Percentiles rank a stretch among this genome's conserved stretches.
Evolutionary conservation across 1,140 invertebrate species (phyloP).

Genomic region (Leptoteleia sp.): DNA sequence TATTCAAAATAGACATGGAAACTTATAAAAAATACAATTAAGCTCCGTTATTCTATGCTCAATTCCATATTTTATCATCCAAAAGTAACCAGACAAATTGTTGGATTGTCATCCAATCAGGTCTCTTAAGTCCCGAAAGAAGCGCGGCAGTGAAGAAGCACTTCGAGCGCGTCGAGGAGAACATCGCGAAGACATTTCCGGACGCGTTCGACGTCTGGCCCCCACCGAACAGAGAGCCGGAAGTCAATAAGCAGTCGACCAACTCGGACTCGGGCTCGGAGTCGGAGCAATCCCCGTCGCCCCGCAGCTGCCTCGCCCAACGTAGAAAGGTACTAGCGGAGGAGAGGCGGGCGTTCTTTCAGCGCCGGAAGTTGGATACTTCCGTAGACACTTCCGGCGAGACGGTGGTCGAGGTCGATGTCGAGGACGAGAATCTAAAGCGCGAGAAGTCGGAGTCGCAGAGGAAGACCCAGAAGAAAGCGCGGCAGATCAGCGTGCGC

Average conservation of each 20-base stretch:
- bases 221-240: constrained; percentile 20
- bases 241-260: constrained; percentile 47
- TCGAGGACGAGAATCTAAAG: constrained; percentile 54
- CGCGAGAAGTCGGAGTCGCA: constrained; percentile 5
- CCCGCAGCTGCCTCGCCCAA: constrained; percentile 35
- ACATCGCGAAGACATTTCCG: constrained; percentile 54
- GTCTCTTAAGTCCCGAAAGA: constrained; percentile 68
- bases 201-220: constrained; percentile 55
- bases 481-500: constrained; percentile 75
- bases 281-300: constrained; percentile 66
- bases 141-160: constrained; percentile 55
- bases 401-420: constrained; percentile 66
- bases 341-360: constrained; percentile 76
- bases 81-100: too few relatives aligned
- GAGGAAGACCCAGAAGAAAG: constrained; percentile 61
- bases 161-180: constrained; percentile 57
- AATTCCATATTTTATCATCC: too few relatives aligned
- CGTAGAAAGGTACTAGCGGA: constrained; percentile 67
- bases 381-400: constrained; percentile 67
- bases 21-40: too few relatives aligned
- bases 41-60: too few relatives aligned
- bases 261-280: constrained; percentile 70
- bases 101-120: too few relatives aligned
- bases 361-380: constrained; percentile 69
- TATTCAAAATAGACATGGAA: too few relatives aligned